Evolutionary conservation across 2,888 invertebrate genomes (phyloP).

Genomic region (Oeneis ivallda): DNA sequence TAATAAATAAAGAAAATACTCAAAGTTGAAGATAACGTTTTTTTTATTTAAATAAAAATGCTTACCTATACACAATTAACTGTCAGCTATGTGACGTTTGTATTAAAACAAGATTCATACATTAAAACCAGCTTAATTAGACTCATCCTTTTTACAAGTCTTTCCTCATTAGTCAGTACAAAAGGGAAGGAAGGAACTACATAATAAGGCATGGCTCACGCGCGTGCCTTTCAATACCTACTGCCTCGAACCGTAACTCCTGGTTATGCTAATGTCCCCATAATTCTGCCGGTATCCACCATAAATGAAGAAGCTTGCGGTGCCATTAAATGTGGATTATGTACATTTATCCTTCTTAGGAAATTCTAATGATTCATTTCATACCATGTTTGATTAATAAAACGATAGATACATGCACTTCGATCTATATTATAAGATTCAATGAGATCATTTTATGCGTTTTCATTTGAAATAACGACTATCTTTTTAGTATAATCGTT

Average conservation of each 20-base stretch:
- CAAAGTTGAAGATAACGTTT: not conserved
- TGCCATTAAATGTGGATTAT: slow-evolving; percentile 46
- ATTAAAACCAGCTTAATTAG: slow-evolving; percentile 29
- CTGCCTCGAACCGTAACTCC: slow-evolving; percentile 47
- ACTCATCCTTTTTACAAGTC: slow-evolving; percentile 36
- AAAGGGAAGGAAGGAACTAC: slow-evolving; percentile 46
- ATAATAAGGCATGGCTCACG: slow-evolving; percentile 53
- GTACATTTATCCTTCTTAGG: slow-evolving; percentile 33
- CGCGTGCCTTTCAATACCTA: slow-evolving; percentile 51
- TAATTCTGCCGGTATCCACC: slow-evolving; percentile 41
- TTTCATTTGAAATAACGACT: not conserved
- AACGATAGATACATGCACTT: not conserved
- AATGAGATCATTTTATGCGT: slow-evolving; percentile 5
- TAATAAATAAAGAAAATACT: too few species aligned
- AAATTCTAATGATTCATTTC: slow-evolving; percentile 20
- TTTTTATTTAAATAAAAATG: too few species aligned
- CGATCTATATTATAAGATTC: not conserved
- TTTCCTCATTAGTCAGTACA: slow-evolving; percentile 43
- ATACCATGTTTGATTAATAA: slow-evolving; percentile 16
- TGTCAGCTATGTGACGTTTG: slow-evolving; percentile 25
- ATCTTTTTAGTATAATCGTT: not conserved
- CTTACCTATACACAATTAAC: not conserved
- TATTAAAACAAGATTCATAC: slow-evolving; percentile 26
- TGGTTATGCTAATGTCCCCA: slow-evolving; percentile 57
- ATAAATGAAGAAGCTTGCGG: slow-evolving; percentile 39